Base-by-base conservation (phyloP, 2,113 vertebrate species). In the Nannobrachium achirus region DNA sequence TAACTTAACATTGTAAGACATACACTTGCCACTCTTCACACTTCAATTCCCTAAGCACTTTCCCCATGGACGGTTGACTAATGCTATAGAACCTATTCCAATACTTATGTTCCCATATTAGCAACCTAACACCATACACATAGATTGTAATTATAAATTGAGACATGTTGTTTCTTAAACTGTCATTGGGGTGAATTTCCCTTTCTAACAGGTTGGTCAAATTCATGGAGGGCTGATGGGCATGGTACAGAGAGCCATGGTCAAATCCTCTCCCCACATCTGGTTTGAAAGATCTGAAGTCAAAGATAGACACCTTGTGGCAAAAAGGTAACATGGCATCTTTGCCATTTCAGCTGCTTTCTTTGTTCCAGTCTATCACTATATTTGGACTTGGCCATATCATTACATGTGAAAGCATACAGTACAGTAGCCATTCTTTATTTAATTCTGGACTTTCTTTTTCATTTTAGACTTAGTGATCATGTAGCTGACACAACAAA, bases 231-330 rank as follows among this genome's bases (percentile, higher is more conserved):
- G 96, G 1, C 92, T 98, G 20, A 93, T 97, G 93, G 96, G 95
- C 15, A 89, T 96, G 75, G 94, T 97, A 41, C 95, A 98, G 83
- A 93, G 93, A 82, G 94, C 95, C 56, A 96, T 99, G 95, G 93
- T 95, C 39, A 97, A 94, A 56, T 94, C 95, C 14, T 96, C 95
- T 38, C 92, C 95, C 0, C 96, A 96, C 0, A 92, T 96, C 52
- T 98, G 96, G 97, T 98, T 98, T 15, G 94, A 98, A n/a, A 92
- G 96, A 18, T 97, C 95, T 0, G 96, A 98, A 77, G 95, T 97
- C 63, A 97, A 93, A 89, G 96, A 98, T 88, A 89, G 97, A 89
- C 95, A 95, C 58, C 94, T 97, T 10, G 96, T 98, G 52, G 95
- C 95, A 78, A 95, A 92, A 88, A 93, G 94, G 95, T 98, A 85